Conservation (phyloP, 2,113 vertebrate genomes). For the Siniperca knerii region DNA sequence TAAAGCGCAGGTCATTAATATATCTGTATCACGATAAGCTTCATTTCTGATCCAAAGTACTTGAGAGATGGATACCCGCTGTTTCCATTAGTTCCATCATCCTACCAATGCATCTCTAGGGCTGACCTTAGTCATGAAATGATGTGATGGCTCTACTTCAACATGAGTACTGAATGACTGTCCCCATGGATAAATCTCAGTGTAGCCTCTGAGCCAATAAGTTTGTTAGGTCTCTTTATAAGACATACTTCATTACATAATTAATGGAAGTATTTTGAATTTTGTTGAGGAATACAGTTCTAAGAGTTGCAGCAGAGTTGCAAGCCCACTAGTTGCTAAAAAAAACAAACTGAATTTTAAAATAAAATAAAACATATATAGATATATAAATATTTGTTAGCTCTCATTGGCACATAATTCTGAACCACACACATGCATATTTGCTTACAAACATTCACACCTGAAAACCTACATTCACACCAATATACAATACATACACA, state of each 20-base stretch:
- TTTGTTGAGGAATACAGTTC: background rate
- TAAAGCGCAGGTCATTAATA: slow-evolving; percentile 55
- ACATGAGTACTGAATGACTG: background rate
- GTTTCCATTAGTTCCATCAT: slow-evolving; percentile 37
- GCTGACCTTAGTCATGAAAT: slow-evolving; percentile 23
- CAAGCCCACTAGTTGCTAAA: background rate
- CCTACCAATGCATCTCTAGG: slow-evolving; percentile 7
- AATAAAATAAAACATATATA: slow-evolving; percentile 31
- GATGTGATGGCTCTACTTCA: slow-evolving; percentile 30
- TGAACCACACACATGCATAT: slow-evolving; percentile 2
- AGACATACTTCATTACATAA: background rate
- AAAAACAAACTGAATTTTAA: slow-evolving; percentile 45
- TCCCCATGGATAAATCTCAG: background rate
- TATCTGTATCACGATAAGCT: slow-evolving; percentile 48
- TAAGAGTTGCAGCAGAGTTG: slow-evolving; percentile 1
- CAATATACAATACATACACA: slow-evolving; percentile 26
- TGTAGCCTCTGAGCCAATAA: background rate
- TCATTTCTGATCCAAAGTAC: slow-evolving; percentile 56
- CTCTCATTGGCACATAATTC: slow-evolving; percentile 23
- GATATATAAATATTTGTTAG: slow-evolving; percentile 40
- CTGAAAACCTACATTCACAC: slow-evolving; percentile 42
- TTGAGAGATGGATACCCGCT: slow-evolving; percentile 38
- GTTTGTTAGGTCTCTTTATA: background rate
- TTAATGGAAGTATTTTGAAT: background rate
- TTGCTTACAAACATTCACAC: slow-evolving; percentile 40